Evolutionary conservation across 2,797 vertebrate genomes (phyloP).

Genomic region (Luscinia luscinia): DNA sequence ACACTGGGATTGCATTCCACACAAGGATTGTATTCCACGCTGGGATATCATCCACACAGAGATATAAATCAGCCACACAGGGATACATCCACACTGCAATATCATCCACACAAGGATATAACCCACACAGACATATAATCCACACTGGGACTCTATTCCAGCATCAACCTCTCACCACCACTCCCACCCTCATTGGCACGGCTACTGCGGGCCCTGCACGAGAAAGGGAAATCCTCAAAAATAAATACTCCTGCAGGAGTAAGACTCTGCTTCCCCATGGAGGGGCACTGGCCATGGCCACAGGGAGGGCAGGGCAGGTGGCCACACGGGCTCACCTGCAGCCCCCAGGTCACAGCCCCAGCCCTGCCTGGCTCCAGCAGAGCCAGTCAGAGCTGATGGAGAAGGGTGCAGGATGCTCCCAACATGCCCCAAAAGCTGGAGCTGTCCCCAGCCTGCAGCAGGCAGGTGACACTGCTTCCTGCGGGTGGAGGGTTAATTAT

Average conservation of each 20-base stretch:
- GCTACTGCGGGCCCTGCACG: neutral
- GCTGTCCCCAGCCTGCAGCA: neutral
- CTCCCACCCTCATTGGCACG: constrained; percentile 36
- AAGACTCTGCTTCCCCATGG: neutral
- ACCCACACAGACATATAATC: too few relatives aligned
- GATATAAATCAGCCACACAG: neutral
- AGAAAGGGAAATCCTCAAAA: constrained; percentile 62
- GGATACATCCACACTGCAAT: too few relatives aligned
- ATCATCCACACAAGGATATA: too few relatives aligned
- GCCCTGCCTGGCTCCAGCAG: rapidly evolving
- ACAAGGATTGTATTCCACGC: too few relatives aligned
- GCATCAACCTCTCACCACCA: constrained; percentile 25
- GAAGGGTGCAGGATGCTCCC: neutral
- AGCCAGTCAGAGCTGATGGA: neutral
- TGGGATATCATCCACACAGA: too few relatives aligned
- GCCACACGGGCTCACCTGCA: rapidly evolving
- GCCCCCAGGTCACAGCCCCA: neutral
- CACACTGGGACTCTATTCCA: constrained; percentile 36
- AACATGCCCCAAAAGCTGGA: neutral
- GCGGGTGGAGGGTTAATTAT: neutral
- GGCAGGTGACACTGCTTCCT: neutral
- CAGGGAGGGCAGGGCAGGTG: neutral
- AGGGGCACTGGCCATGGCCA: neutral
- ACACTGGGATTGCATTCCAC: too few relatives aligned
- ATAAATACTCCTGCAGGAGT: neutral